These are phyloP conservation scores for Drosophila punjabiensis DNA, from an alignment of 1,140 invertebrate species.

Conservation along the genomic window DNA sequence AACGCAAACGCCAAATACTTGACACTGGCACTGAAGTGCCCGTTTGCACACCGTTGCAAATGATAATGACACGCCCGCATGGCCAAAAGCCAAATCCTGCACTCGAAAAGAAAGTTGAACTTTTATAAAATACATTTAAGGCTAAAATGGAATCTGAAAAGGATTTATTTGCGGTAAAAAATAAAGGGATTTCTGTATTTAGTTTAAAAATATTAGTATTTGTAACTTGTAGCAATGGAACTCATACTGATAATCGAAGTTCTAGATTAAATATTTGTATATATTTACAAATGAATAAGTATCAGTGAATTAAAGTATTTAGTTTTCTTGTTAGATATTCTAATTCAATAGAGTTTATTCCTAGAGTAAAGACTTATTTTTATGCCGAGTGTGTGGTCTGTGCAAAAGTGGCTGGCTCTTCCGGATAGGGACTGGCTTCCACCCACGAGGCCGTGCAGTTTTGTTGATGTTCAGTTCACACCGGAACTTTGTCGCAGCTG, in stretches of 20 bases:
- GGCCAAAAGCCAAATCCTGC: slow-evolving; percentile 57
- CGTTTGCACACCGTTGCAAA: slow-evolving; percentile 72
- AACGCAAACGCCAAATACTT: slow-evolving; percentile 69
- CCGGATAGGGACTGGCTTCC: not conserved
- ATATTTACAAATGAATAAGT: too few relatives aligned
- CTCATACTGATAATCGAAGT: too few relatives aligned
- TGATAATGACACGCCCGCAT: slow-evolving; percentile 66
- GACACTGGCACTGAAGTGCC: slow-evolving; percentile 72
- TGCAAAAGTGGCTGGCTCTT: not conserved
- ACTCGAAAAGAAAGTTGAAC: slow-evolving; percentile 12
- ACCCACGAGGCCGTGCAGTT: slow-evolving; percentile 5
- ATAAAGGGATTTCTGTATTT: too few relatives aligned
- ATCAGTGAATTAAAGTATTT: too few relatives aligned
- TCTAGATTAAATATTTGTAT: too few relatives aligned
- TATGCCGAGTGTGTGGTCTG: slow-evolving; percentile 18
- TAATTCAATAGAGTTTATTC: too few relatives aligned
- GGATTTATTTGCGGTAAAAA: too few relatives aligned
- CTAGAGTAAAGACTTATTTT: not conserved
- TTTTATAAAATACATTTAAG: not conserved
- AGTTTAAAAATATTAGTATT: too few relatives aligned
- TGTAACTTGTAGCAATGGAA: too few relatives aligned
- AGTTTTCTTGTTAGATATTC: not conserved
- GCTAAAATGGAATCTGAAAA: too few relatives aligned
- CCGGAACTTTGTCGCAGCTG: slow-evolving; percentile 58
- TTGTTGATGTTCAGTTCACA: slow-evolving; percentile 28